Evolutionary conservation across 37 sponge, comb jelly and placozoan genomes (phyloP).

Genomic region (Chondrosia reniformis): DNA sequence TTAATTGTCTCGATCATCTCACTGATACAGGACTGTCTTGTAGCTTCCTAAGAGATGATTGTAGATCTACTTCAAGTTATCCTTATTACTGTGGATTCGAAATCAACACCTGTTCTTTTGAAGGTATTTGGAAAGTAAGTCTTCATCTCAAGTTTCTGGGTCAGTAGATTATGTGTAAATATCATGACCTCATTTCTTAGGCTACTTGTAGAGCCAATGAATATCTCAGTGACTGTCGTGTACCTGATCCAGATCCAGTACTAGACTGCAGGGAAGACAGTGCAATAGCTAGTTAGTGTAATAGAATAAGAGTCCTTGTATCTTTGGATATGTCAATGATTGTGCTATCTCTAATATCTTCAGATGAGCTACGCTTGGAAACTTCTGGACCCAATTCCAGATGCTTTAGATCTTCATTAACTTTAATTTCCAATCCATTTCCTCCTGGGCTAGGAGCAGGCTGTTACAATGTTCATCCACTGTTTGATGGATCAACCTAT

Average conservation of each 20-base stretch:
- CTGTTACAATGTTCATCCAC: background rate
- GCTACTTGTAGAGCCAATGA: too few relatives aligned
- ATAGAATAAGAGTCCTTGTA: too few relatives aligned
- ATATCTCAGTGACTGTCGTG: too few relatives aligned
- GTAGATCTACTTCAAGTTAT: background rate
- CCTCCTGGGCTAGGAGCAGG: background rate
- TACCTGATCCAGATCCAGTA: too few relatives aligned
- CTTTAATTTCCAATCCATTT: background rate
- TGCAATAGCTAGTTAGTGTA: too few relatives aligned
- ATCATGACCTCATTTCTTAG: too few relatives aligned
- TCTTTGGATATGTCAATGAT: too few relatives aligned
- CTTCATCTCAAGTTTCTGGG: background rate
- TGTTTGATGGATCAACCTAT: background rate
- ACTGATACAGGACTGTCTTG: conserved; percentile 31
- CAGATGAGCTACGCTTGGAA: too few relatives aligned
- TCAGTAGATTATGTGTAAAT: too few relatives aligned
- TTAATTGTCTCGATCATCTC: too few relatives aligned
- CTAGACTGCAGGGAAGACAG: too few relatives aligned
- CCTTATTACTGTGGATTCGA: conserved; percentile 27
- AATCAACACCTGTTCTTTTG: background rate
- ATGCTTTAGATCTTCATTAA: background rate
- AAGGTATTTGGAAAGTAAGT: conserved; percentile 8
- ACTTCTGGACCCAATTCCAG: background rate
- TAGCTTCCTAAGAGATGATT: conserved; percentile 23
- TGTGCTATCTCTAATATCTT: too few relatives aligned